A percentile compares a stretch with the other conserved stretches of the same genome.
These are phyloP conservation scores for Naja naja DNA, from an alignment of 2,113 vertebrate genomes.

Conservation along the genomic window DNA sequence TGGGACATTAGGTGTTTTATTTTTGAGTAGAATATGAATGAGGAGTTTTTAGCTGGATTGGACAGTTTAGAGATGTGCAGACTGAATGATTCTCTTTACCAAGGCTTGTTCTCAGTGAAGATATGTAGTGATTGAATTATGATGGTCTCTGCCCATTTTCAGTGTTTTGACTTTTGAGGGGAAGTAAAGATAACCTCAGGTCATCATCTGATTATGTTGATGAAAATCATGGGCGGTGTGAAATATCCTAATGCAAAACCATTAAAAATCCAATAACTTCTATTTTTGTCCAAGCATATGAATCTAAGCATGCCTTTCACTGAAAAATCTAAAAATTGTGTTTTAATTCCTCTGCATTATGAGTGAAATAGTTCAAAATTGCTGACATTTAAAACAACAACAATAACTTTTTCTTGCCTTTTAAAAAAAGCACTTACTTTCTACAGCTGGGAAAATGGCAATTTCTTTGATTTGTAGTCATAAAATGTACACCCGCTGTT, in stretches of 20 bases:
- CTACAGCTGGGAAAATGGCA: neutral
- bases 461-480: slow-evolving; percentile 10
- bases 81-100: neutral
- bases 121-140: neutral
- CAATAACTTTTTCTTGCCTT: neutral
- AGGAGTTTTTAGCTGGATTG: neutral
- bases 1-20: neutral
- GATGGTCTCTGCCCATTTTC: neutral
- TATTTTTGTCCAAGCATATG: neutral
- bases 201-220: neutral
- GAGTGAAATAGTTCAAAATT: neutral
- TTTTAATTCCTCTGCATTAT: neutral
- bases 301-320: neutral
- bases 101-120: neutral
- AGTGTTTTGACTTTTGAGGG: neutral
- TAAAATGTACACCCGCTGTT: neutral
- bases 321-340: neutral
- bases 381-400: neutral
- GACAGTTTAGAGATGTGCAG: neutral
- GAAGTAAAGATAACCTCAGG: neutral
- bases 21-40: neutral
- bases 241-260: neutral
- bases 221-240: neutral
- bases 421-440: neutral
- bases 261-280: neutral